Evolutionary conservation across 1,140 invertebrate genomes (phyloP), one percentile per base, ranked within the genome.

Genomic region (Zaprionus gabonicus): DNA sequence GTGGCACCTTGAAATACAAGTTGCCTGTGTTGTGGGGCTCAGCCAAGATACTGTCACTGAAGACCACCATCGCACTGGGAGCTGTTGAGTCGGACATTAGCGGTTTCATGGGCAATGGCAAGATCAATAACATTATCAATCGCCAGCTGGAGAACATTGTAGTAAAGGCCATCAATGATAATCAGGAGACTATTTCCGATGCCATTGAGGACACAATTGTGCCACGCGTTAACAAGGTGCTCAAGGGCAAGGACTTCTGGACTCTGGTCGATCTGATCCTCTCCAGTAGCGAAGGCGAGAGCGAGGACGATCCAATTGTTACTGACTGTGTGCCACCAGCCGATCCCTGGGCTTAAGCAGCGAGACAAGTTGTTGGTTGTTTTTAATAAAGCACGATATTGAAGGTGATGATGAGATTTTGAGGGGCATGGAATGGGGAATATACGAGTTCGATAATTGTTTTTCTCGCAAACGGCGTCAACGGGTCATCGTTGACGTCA

Each of bases 181-280:
- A 92, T 41, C 82, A 90, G 58, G 13, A 82, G 12, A 17, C 23
- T 10, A 91, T 92, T 44, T 91, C 91, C 25, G 79, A 90, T 27
- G 63, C 62, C 38, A 92, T 92, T 49, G 91, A 92, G 68, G 57
- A 91, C 28, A 58, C 38, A 4, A n/a, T 92, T 20, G 71, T 92
- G 62, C 88, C 91, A 23, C 79, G n/a, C 20, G 80, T 92, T 17
- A 92, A 92, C 74, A 85, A 91, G 34, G 31, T 82, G 20, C 80
- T 92, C 5, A 92, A 92, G 85, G 91, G 91, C 67, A 91, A 91
- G 12, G 81, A 92, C 70, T 92, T 92, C 76, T 92, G 91, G 91
- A 88, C 78, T 5, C 6, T 92, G 23, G 78, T 92, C 10, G 91
- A 92, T 66, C 34, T 82, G 55, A 90, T 92, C 70, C 49, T 92